Evolutionary conservation across 2,888 invertebrate genomes (phyloP).

Genomic region (Parnassius mnemosyne): DNA sequence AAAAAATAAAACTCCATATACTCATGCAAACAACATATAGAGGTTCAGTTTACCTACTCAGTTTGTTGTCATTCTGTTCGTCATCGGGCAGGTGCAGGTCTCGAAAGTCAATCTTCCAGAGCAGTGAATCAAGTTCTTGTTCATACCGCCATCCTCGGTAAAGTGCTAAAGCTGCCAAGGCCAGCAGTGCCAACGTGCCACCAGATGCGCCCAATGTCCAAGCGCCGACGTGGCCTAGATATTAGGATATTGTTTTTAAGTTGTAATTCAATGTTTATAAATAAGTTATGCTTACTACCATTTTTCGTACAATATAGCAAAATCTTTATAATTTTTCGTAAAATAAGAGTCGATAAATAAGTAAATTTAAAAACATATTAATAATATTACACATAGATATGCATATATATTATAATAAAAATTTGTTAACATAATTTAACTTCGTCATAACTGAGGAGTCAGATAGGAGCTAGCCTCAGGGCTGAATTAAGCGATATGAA

Average conservation of each 20-base stretch:
- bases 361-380: too few species aligned
- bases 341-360: too few species aligned
- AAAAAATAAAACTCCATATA: not conserved
- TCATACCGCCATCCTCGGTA: constrained; percentile 97
- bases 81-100: constrained; percentile 88
- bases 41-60: constrained; percentile 78
- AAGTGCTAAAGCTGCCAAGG: constrained; percentile 87
- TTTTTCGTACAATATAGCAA: too few species aligned
- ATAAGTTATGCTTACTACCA: too few species aligned
- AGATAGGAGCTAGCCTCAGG: too few species aligned
- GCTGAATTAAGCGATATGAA: too few species aligned
- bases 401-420: too few species aligned
- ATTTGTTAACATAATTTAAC: not conserved
- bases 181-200: constrained; percentile 85
- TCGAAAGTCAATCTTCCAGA: constrained; percentile 96
- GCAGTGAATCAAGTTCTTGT: constrained; percentile 93
- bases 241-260: not conserved
- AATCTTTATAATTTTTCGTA: too few species aligned
- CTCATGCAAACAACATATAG: constrained; percentile 67
- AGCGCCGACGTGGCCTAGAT: constrained; percentile 88
- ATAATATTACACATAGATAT: too few species aligned
- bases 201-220: constrained; percentile 91
- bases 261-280: too few species aligned
- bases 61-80: constrained; percentile 70
- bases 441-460: not conserved